A percentile compares a stretch with the other conserved stretches of the same genome.
Conservation (phyloP, 2,888 invertebrate genomes). For the Drosophila paramelanica region DNA sequence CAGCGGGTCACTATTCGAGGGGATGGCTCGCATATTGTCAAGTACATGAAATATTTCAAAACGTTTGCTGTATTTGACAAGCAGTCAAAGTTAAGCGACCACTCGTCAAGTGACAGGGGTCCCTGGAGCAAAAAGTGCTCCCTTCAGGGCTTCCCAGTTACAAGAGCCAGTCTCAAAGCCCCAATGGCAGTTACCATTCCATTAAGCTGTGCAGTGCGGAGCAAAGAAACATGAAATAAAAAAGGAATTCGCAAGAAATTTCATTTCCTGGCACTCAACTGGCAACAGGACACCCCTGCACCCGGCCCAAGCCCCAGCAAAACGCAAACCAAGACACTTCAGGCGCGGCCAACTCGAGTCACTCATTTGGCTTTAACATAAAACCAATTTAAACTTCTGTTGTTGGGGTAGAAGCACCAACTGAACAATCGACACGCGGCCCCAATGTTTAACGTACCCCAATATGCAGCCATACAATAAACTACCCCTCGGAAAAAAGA, state of each 20-base stretch:
- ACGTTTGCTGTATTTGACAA: constrained; percentile 79
- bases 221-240: constrained; percentile 58
- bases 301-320: constrained; percentile 6
- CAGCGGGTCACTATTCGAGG: constrained; percentile 35
- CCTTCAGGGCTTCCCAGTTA: constrained; percentile 16
- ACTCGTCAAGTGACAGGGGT: constrained; percentile 70
- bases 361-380: constrained; percentile 80
- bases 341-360: constrained; percentile 48
- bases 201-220: constrained; percentile 43
- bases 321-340: constrained; percentile 37
- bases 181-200: constrained; percentile 56
- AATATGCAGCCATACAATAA: constrained; percentile 73
- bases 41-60: constrained; percentile 76
- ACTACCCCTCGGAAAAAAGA: constrained; percentile 41
- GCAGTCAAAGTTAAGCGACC: constrained; percentile 78
- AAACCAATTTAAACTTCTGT: constrained; percentile 78
- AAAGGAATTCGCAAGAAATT: constrained; percentile 74
- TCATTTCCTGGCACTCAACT: constrained; percentile 74
- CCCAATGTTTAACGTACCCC: constrained; percentile 61
- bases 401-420: constrained; percentile 36
- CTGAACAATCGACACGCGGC: constrained; percentile 52
- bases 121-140: constrained; percentile 41
- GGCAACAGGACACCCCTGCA: constrained; percentile 40
- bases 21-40: constrained; percentile 60
- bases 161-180: constrained; percentile 17